Conservation (phyloP, 2,113 vertebrate genomes). For the Heteronetta atricapilla region DNA sequence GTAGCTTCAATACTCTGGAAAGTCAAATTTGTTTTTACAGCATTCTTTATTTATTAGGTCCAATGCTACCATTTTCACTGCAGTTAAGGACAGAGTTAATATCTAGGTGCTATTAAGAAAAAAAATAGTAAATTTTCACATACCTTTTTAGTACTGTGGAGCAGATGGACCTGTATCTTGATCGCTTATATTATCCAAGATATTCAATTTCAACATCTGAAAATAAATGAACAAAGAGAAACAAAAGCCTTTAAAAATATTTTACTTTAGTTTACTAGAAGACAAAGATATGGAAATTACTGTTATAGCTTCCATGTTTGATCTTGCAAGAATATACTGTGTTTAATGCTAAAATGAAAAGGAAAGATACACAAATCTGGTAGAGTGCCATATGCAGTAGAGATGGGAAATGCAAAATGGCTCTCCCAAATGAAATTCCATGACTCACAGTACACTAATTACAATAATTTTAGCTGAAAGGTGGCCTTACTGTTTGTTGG, state of each 20-base stretch:
- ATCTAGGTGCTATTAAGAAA: neutral
- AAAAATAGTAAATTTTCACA: neutral
- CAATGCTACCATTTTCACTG: neutral
- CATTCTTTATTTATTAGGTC: neutral
- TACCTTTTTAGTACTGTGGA: neutral
- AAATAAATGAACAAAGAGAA: neutral
- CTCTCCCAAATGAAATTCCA: neutral
- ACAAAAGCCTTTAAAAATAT: neutral
- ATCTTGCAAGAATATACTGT: neutral
- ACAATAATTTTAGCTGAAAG: neutral
- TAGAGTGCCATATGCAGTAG: neutral
- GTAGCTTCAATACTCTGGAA: neutral
- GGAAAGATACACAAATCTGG: neutral
- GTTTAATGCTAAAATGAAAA: neutral
- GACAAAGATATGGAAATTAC: neutral
- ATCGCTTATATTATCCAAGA: neutral
- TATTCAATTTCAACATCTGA: neutral
- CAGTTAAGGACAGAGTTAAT: neutral
- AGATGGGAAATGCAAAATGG: neutral
- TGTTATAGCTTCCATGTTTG: neutral
- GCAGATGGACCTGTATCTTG: neutral
- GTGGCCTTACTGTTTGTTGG: neutral
- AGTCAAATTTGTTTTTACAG: neutral
- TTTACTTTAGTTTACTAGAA: neutral
- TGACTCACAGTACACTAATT: neutral